These are phyloP conservation scores for Rousettus leschenaultii DNA, from an alignment of 2,113 vertebrate species.

Conservation along the genomic window DNA sequence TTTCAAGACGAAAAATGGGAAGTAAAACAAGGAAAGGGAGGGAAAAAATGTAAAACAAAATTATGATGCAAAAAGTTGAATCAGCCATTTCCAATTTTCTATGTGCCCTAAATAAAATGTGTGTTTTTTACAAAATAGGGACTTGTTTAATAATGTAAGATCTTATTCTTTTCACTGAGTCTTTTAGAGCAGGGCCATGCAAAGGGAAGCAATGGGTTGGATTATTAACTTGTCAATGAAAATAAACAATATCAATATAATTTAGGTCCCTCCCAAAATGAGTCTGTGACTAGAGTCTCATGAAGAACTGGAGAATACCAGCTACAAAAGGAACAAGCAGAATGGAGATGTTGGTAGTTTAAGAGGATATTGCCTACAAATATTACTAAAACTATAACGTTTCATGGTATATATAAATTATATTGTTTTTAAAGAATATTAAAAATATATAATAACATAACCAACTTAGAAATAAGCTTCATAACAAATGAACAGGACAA, in stretches of 20 bases:
- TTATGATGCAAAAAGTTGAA: slow-evolving; percentile 18
- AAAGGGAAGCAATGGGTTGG: not conserved
- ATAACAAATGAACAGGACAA: not conserved
- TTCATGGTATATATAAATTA: not conserved
- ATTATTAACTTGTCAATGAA: not conserved
- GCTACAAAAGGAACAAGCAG: not conserved
- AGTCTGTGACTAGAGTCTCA: not conserved
- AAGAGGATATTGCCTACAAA: not conserved
- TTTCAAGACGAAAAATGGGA: slow-evolving; percentile 52
- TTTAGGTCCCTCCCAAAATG: not conserved
- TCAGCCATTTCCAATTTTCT: slow-evolving; percentile 21
- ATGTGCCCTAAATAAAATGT: not conserved
- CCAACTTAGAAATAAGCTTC: slow-evolving; percentile 12
- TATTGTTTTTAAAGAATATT: not conserved
- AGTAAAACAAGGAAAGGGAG: slow-evolving; percentile 40
- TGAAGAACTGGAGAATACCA: not conserved
- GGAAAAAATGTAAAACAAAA: slow-evolving; percentile 33
- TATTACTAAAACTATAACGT: not conserved
- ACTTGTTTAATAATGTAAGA: not conserved
- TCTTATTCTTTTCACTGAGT: slow-evolving; percentile 3
- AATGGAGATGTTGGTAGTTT: not conserved
- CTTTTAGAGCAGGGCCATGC: not conserved
- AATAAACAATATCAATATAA: not conserved
- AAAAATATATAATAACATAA: not conserved
- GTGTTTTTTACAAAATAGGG: not conserved